Base-by-base conservation (phyloP, 2,797 vertebrate species). In the Morus bassanus region DNA sequence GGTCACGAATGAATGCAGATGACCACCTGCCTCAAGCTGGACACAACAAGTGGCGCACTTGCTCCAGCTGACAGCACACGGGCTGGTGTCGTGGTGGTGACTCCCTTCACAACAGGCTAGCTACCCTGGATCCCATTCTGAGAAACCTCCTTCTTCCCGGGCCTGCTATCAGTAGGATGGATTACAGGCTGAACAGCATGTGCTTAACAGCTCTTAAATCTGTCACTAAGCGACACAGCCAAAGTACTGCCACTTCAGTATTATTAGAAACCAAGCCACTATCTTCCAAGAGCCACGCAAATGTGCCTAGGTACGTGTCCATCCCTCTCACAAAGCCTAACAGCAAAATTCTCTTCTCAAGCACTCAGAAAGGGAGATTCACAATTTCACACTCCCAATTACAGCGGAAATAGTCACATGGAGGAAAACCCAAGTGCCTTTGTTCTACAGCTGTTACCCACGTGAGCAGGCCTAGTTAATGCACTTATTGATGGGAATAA, bases 291-390 rank as follows among this genome's bases (percentile, higher is more conserved):
- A 30, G 43, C 64, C 23, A 13, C 4, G 23, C 48, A 31, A 41
- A 25, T 0, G 8, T 27, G 35, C 46, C 13, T 2, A 30, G 15
- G 50, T 18, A 50, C 0, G 2, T 2, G 61, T 14, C 28, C 59
- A 39, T 31, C 61, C 41, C 48, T 33, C 78, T 78, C 37, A 57
- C 39, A 75, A 83, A 72, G 41, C 57, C 39, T 4, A 56, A 37
- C 2, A 19, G 53, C 53, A 61, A 31, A 53, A 61, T 35, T 31
- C 27, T 46, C 53, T 67, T 64, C 54, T 35, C 53, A 33, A 31
- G 56, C 27, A 4, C 18, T 78, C 35, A 25, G 65, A 83, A 37
- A 24, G 22, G 31, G 37, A 72, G 10, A 72, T 5, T 18, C 33
- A 27, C 39, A 37, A 18, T n/a, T 39, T 67, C 68, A 61, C 23